Evolutionary conservation across 2,888 invertebrate species (phyloP).

Genomic region (Leucania comma): DNA sequence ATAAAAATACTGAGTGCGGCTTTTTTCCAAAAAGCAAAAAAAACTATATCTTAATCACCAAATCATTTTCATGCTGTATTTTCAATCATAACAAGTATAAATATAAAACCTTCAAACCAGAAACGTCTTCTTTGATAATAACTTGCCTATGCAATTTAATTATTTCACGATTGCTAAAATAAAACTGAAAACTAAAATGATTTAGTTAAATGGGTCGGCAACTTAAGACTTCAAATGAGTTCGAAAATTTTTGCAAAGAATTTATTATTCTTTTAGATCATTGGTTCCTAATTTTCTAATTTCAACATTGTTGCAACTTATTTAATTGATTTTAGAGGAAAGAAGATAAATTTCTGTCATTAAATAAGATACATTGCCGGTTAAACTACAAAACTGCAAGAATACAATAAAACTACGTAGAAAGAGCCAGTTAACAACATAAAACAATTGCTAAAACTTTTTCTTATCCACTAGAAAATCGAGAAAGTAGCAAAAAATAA

Average conservation of each 20-base stretch:
- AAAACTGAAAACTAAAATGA: slow-evolving; percentile 47
- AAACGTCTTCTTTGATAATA: not conserved
- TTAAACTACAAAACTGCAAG: not conserved
- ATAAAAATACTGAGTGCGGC: not conserved
- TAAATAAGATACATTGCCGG: slow-evolving; percentile 26
- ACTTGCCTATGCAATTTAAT: slow-evolving; percentile 28
- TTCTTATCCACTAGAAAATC: not conserved
- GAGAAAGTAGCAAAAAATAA: no score
- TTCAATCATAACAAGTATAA: not conserved
- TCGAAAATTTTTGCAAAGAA: slow-evolving; percentile 37
- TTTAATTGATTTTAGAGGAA: slow-evolving; percentile 14
- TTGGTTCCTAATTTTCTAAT: slow-evolving; percentile 31
- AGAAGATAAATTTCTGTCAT: slow-evolving; percentile 18
- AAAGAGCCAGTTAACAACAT: not conserved
- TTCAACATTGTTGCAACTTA: slow-evolving; percentile 40
- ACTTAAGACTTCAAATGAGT: slow-evolving; percentile 27
- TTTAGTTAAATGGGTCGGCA: slow-evolving; percentile 44
- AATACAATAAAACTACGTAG: not conserved
- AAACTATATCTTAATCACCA: no score
- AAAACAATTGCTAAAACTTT: not conserved
- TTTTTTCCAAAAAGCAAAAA: not conserved
- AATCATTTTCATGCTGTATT: not conserved
- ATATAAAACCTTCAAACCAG: not conserved
- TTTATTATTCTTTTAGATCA: slow-evolving; percentile 30
- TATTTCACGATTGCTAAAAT: slow-evolving; percentile 24